A percentile compares a stretch with the other conserved stretches of the same genome.
These are phyloP conservation scores for Horisme vitalbata DNA, from an alignment of 2,888 invertebrate genomes.

Conservation along the genomic window DNA sequence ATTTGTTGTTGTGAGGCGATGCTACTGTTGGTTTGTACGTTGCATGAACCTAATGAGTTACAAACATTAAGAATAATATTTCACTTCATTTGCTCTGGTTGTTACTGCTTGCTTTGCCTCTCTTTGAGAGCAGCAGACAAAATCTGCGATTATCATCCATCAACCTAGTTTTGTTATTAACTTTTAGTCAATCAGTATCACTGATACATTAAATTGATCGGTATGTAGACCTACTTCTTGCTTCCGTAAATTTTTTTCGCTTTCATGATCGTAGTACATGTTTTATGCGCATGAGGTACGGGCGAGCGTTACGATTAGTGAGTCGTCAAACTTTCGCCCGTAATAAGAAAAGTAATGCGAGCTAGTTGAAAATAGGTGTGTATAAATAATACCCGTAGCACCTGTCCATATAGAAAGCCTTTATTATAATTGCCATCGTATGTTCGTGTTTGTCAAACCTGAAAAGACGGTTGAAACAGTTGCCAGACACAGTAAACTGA, in stretches of 20 bases:
- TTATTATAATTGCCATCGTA: no score
- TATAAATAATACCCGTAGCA: no score
- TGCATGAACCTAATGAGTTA: slow-evolving; percentile 27
- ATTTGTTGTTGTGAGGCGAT: slow-evolving; percentile 31
- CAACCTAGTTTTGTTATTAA: slow-evolving; percentile 2
- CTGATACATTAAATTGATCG: background rate
- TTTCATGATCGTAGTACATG: slow-evolving; percentile 47
- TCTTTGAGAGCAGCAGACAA: slow-evolving; percentile 34
- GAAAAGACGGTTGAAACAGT: no score
- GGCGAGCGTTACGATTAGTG: slow-evolving; percentile 5
- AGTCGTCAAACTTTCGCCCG: slow-evolving; percentile 11
- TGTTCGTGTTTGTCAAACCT: no score
- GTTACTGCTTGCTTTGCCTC: slow-evolving; percentile 46
- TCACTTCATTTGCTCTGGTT: slow-evolving; percentile 46
- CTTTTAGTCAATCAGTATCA: background rate
- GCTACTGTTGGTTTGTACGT: slow-evolving; percentile 12
- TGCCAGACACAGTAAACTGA: no score
- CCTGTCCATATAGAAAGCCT: no score
- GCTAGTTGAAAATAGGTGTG: background rate
- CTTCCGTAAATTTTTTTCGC: slow-evolving; percentile 41
- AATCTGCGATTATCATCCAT: slow-evolving; percentile 7
- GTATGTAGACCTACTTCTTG: background rate
- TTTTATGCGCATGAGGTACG: slow-evolving; percentile 37
- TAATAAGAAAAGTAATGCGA: background rate
- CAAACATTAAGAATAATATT: slow-evolving; percentile 19